Conservation (phyloP, 2,113 vertebrate species). For the Potamarius usumacintae region DNA sequence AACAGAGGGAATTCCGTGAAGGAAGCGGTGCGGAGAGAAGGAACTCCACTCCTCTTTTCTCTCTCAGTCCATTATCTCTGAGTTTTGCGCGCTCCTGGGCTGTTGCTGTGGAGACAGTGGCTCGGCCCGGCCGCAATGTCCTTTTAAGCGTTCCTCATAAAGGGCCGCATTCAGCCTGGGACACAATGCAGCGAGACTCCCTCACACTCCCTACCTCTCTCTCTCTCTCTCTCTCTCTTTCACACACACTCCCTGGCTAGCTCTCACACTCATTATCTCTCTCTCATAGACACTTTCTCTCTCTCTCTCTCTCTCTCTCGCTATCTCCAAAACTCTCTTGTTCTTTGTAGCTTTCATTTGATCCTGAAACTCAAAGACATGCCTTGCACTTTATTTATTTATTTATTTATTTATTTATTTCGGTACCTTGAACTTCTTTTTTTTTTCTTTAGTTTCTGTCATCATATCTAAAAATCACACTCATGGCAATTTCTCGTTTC, state of each 20-base stretch:
- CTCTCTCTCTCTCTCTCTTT: conserved; percentile 9
- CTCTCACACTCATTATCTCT: conserved; percentile 12
- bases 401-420: not conserved
- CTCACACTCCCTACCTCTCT: conserved; percentile 19
- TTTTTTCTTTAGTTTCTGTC: not conserved
- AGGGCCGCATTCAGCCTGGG: conserved; percentile 72
- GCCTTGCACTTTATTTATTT: not conserved
- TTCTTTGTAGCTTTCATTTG: not conserved
- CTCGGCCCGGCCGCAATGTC: conserved; percentile 72
- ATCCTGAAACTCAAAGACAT: conserved; percentile 2
- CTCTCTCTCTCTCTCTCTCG: not conserved
- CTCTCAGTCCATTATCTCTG: conserved; percentile 41
- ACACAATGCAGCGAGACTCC: conserved; percentile 63
- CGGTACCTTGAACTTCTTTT: not conserved
- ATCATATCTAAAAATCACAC: not conserved
- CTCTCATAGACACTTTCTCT: conserved; percentile 4
- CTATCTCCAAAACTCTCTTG: not conserved
- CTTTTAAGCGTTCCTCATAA: conserved; percentile 77
- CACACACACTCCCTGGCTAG: not conserved
- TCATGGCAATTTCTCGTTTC: not conserved
- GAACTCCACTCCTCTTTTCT: conserved; percentile 48
- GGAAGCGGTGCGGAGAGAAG: conserved; percentile 35
- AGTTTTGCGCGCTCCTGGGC: conserved; percentile 67
- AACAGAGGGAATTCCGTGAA: conserved; percentile 43
- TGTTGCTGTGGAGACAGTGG: conserved; percentile 73